Evolutionary conservation across 2,888 invertebrate genomes (phyloP).

Genomic region (Eupeodes luniger): DNA sequence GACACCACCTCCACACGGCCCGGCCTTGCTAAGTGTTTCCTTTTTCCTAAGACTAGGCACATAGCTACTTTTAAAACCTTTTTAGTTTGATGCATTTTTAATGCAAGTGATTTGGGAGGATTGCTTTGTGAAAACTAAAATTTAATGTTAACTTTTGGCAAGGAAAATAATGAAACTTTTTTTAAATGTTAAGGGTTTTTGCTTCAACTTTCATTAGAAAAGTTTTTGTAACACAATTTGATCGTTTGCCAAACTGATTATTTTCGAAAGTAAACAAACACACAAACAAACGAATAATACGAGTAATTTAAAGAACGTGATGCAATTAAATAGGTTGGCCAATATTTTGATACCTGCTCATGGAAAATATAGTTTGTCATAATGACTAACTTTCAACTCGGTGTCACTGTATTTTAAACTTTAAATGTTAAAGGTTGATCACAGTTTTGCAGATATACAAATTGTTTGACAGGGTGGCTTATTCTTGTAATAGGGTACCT

Average conservation of each 20-base stretch:
- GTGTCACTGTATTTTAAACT: neutral
- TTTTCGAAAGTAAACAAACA: conserved; percentile 14
- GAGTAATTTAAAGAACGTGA: conserved; percentile 52
- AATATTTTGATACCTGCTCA: neutral
- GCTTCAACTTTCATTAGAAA: conserved; percentile 42
- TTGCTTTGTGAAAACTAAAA: neutral
- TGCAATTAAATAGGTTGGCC: conserved; percentile 11
- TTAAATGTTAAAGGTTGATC: too few relatives aligned
- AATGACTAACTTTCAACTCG: neutral
- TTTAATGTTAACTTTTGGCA: conserved; percentile 40
- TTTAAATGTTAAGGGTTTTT: conserved; percentile 24
- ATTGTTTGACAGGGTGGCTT: too few relatives aligned
- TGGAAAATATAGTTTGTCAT: neutral
- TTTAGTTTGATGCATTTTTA: conserved; percentile 59
- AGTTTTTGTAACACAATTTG: conserved; percentile 47
- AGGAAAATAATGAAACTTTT: conserved; percentile 37
- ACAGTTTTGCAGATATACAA: too few relatives aligned
- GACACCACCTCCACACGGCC: conserved; percentile 1
- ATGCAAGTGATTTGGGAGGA: conserved; percentile 22
- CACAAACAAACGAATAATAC: conserved; percentile 13
- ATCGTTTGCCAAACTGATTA: conserved; percentile 62
- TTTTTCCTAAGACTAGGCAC: neutral
- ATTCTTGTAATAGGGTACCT: too few relatives aligned
- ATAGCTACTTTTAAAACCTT: conserved; percentile 44
- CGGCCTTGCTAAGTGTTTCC: neutral